These are phyloP conservation scores for Adoxophyes honmai DNA, from an alignment of 1,140 invertebrate genomes.

Conservation along the genomic window DNA sequence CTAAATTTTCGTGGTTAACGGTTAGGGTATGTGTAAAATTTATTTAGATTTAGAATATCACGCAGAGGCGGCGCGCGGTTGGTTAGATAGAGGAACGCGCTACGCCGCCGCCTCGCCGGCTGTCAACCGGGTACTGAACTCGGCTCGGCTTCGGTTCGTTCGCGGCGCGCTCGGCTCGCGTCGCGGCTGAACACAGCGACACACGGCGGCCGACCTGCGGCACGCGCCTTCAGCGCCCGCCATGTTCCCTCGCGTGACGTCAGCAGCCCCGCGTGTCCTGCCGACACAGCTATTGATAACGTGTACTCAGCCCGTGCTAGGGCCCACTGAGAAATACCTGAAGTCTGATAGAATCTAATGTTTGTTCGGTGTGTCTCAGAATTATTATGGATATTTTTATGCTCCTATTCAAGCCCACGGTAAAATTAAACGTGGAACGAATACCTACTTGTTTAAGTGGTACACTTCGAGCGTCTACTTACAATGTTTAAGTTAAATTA, in stretches of 20 bases:
- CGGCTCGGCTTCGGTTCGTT: slow-evolving; percentile 26
- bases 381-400: no score
- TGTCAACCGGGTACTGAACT: slow-evolving; percentile 74
- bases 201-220: slow-evolving; percentile 31
- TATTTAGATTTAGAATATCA: slow-evolving; percentile 71
- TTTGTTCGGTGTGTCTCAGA: no score
- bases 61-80: slow-evolving; percentile 70
- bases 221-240: slow-evolving; percentile 43
- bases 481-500: no score
- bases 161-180: slow-evolving; percentile 34
- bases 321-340: no score
- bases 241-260: slow-evolving; percentile 63
- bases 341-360: no score
- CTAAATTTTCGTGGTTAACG: slow-evolving; percentile 23
- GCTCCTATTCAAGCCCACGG: no score
- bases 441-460: no score
- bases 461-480: no score
- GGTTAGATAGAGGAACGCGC: slow-evolving; percentile 37
- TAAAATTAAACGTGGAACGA: no score
- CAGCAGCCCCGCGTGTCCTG: slow-evolving; percentile 24
- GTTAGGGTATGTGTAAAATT: slow-evolving; percentile 51
- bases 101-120: slow-evolving; percentile 70
- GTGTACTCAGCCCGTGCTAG: no score
- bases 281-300: background rate
- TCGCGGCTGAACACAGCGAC: background rate